Percentiles rank a stretch among this genome's conserved stretches.
Evolutionary conservation across 2,888 invertebrate species (phyloP).

Genomic region (Stegophylla sp.): DNA sequence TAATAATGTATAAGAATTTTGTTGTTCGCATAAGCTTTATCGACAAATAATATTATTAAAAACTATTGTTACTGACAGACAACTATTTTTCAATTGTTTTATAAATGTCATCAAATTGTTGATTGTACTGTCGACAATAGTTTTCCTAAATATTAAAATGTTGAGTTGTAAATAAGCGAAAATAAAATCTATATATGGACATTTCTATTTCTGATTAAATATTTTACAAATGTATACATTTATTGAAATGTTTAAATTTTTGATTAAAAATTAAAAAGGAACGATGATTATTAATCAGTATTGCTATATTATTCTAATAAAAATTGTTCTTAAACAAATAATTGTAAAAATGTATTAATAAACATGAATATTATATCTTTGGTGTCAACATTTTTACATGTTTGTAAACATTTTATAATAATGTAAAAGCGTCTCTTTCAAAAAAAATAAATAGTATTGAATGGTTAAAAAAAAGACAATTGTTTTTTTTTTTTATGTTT

Average conservation of each 20-base stretch:
- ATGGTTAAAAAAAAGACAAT: background rate
- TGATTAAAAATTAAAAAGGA: conserved; percentile 7
- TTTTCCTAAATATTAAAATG: conserved; percentile 7
- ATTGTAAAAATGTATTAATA: conserved; percentile 39
- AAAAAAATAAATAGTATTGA: conserved; percentile 6
- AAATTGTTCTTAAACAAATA: conserved; percentile 17
- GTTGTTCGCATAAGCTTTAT: background rate
- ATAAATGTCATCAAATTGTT: background rate
- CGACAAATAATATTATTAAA: background rate
- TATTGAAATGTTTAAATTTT: conserved; percentile 26
- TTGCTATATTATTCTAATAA: conserved; percentile 27
- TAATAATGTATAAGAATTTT: conserved; percentile 5
- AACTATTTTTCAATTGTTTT: conserved; percentile 11
- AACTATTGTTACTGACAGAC: conserved; percentile 13
- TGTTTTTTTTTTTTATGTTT: background rate
- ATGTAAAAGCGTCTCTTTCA: background rate
- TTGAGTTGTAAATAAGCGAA: conserved; percentile 32
- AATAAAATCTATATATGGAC: background rate
- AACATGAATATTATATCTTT: conserved; percentile 24
- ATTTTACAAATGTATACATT: conserved; percentile 34
- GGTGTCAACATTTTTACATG: background rate
- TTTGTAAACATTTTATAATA: conserved; percentile 15
- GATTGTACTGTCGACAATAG: background rate
- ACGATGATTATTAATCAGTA: conserved; percentile 28
- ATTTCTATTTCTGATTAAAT: conserved; percentile 32